phyloP scores from a whole-genome alignment of 2,888 invertebrate genomes.

The Matsumyia berberina region DNA sequence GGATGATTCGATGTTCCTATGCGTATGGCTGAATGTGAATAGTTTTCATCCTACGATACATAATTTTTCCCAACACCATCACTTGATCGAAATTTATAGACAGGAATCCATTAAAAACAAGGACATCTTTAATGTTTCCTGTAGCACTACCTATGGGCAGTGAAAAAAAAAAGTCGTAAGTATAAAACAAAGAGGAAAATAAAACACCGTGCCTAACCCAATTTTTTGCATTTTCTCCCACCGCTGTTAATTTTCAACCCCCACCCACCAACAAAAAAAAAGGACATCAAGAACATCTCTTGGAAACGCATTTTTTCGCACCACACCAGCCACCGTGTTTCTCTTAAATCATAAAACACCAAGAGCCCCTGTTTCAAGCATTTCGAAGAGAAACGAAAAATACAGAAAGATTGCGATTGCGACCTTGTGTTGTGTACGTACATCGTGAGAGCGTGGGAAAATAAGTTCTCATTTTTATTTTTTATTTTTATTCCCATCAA shows the following conservation, averaged over 20 bases:
- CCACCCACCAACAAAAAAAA: conserved; percentile 1
- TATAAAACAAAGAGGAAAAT: neutral
- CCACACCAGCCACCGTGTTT: neutral
- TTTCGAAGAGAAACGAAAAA: conserved; percentile 12
- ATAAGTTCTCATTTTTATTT: conserved; percentile 47
- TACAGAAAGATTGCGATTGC: neutral
- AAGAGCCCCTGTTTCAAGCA: neutral
- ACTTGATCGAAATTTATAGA: neutral
- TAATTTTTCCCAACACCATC: neutral
- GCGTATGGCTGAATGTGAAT: neutral
- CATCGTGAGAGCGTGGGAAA: conserved; percentile 63
- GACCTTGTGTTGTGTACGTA: conserved; percentile 35
- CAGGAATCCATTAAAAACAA: conserved; percentile 4
- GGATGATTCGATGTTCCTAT: too few relatives aligned
- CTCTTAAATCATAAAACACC: conserved; percentile 25
- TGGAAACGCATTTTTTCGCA: conserved; percentile 26
- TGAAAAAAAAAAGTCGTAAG: neutral
- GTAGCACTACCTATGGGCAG: neutral
- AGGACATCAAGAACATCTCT: conserved; percentile 28
- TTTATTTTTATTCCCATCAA: conserved; percentile 33
- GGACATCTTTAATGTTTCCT: conserved; percentile 13
- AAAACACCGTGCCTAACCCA: conserved; percentile 41
- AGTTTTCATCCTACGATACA: too few relatives aligned
- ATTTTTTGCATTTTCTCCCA: conserved; percentile 49
- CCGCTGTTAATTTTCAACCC: neutral